These are phyloP conservation scores for Ormyrus thymus DNA, from an alignment of 2,888 invertebrate species.

Conservation along the genomic window DNA sequence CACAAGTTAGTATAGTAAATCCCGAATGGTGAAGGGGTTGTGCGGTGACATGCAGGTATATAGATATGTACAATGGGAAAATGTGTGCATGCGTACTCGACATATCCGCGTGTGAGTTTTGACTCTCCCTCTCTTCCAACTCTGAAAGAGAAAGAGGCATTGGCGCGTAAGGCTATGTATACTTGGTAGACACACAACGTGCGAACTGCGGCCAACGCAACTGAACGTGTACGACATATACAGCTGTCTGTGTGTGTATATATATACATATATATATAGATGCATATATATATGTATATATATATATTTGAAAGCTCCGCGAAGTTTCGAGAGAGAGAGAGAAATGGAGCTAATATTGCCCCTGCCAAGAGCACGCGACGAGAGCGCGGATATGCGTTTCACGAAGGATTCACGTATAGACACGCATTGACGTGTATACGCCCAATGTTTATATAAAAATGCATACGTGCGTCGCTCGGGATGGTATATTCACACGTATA, in stretches of 20 bases:
- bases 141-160: conserved; percentile 10
- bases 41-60: not conserved
- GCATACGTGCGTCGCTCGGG: conserved; percentile 22
- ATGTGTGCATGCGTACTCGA: conserved; percentile 15
- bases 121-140: not conserved
- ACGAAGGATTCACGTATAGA: not conserved
- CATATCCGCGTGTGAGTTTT: conserved; percentile 8
- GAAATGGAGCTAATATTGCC: conserved; percentile 22
- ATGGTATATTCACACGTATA: conserved; percentile 37
- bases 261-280: not conserved
- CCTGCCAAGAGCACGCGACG: conserved; percentile 31
- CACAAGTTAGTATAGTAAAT: conserved; percentile 34
- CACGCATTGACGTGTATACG: not conserved
- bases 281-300: conserved; percentile 3
- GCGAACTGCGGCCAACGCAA: conserved; percentile 56
- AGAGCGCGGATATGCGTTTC: not conserved
- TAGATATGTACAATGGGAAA: not conserved
- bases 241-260: conserved; percentile 1
- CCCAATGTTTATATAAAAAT: conserved; percentile 5
- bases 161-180: conserved; percentile 14
- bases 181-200: conserved; percentile 71
- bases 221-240: conserved; percentile 7
- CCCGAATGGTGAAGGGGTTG: conserved; percentile 1
- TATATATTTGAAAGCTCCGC: not conserved
- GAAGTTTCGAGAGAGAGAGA: conserved; percentile 4